phyloP scores from a whole-genome alignment of 2,888 invertebrate species.

The Colletes collaris region DNA sequence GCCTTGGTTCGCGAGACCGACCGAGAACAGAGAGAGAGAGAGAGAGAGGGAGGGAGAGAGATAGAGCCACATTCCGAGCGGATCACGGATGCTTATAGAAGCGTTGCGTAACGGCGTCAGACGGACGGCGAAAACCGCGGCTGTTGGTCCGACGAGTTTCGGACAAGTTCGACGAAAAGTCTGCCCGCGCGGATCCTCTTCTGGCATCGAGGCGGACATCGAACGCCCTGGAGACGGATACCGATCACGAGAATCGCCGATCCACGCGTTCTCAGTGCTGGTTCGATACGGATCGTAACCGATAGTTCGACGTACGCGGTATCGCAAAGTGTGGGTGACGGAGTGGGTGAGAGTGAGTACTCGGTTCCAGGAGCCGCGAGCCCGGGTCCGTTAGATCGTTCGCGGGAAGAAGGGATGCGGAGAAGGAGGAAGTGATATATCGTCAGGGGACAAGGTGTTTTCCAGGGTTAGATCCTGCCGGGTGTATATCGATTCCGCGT shows the following conservation, averaged over 20 bases:
- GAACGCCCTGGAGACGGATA: conserved; percentile 32
- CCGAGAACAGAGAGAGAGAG: conserved; percentile 31
- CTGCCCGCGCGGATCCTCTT: conserved; percentile 34
- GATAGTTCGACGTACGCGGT: background rate
- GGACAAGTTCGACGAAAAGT: conserved; percentile 57
- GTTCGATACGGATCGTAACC: conserved; percentile 6
- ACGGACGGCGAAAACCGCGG: conserved; percentile 71
- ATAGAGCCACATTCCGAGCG: conserved; percentile 79
- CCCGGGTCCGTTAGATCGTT: background rate
- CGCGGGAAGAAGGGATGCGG: background rate
- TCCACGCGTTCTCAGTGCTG: conserved; percentile 12
- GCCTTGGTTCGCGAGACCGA: conserved; percentile 15
- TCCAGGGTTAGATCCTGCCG: conserved; percentile 15
- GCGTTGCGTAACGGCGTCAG: conserved; percentile 80
- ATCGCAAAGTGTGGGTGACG: background rate
- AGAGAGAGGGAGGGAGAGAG: conserved; percentile 55
- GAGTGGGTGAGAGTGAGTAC: background rate
- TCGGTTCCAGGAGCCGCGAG: background rate
- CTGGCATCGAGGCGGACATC: conserved; percentile 24
- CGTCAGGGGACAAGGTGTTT: conserved; percentile 7
- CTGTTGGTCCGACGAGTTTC: conserved; percentile 64
- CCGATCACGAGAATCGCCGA: background rate
- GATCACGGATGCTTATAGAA: conserved; percentile 83
- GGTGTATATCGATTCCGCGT: conserved; percentile 56
- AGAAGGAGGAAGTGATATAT: conserved; percentile 18